Evolutionary conservation across 64 coral and sea anemone genomes (phyloP), one percentile per base, ranked within the genome.

Genomic region (Montipora efflorescens): DNA sequence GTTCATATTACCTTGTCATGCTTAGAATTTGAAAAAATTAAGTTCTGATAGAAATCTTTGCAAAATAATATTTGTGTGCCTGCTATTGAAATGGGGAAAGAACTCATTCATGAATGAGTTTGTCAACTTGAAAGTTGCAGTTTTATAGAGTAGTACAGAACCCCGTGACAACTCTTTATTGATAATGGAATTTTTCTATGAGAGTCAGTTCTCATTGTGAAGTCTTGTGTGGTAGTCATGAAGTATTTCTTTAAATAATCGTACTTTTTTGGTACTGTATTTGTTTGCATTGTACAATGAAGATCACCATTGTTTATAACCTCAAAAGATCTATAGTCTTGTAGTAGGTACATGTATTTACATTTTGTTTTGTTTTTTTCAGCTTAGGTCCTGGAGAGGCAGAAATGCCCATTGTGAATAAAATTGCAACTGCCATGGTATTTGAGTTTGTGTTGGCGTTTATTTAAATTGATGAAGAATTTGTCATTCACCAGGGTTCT

Each of bases 401-500:
- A 57, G 96, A 97, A 48, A 85, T 97, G 4, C 96, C 96, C 3
- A 97, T 97, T 79, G 96, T 97, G 15, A 97, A 95, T 66, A 97
- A 93, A 78, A 97, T 97, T 92, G 96, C 96, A 69, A 89, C 96
- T 74, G 96, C 96, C 79, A 97, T 97, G 96, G 96, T 97, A 92
- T 67, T 67, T 13, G 7, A 67, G 62, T 67, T 67, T 67, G 62
- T 14, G 0, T 13, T 67, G 16, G 62, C 4, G 4, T 12, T 15
- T 4, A 67, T 18, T 15, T 4, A 67, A 18, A 67, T 4, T 12
- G 62, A 36, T 36, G 36, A 36, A 36, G 36, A 36, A 18, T 9
- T 67, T 67, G 11, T 67, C 62, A 67, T 36, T 36, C 36, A 36
- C 36, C 36, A 36, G 36, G 36, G 36, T 36, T 36, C 36, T 2